Conservation (phyloP, 2,888 invertebrate species). For the Odontomyia ornata region DNA sequence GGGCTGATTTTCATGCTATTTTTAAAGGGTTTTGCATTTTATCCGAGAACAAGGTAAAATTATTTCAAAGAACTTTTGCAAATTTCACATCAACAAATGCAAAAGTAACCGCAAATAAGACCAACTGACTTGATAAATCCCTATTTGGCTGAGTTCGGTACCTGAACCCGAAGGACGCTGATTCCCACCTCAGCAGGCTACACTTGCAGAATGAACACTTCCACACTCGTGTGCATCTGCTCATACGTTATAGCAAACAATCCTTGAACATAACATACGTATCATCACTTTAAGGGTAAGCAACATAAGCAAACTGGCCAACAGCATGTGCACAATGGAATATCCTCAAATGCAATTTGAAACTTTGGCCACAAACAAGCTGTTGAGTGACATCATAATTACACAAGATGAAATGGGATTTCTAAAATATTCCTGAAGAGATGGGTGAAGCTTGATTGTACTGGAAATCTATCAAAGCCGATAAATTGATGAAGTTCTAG, state of each 20-base stretch:
- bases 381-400: slow-evolving; percentile 47
- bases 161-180: background rate
- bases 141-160: background rate
- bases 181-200: background rate
- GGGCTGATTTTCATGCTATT: too few relatives aligned
- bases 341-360: slow-evolving; percentile 44
- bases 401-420: slow-evolving; percentile 34
- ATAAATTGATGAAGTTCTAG: background rate
- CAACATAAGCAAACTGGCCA: slow-evolving; percentile 13
- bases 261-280: background rate
- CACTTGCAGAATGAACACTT: background rate
- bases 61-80: background rate
- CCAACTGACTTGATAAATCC: slow-evolving; percentile 5
- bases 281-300: slow-evolving; percentile 12
- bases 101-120: slow-evolving; percentile 2
- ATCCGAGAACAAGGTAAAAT: too few relatives aligned
- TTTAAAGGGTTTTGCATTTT: too few relatives aligned
- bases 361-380: slow-evolving; percentile 45
- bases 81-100: background rate
- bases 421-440: slow-evolving; percentile 14
- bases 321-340: slow-evolving; percentile 30
- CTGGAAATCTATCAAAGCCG: slow-evolving; percentile 1
- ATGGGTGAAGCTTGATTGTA: background rate
- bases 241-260: background rate
- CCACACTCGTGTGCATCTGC: background rate